Evolutionary conservation across 1,140 invertebrate species (phyloP), one percentile per base, ranked within the genome.

Genomic region (Lordiphosa stackelbergi): DNA sequence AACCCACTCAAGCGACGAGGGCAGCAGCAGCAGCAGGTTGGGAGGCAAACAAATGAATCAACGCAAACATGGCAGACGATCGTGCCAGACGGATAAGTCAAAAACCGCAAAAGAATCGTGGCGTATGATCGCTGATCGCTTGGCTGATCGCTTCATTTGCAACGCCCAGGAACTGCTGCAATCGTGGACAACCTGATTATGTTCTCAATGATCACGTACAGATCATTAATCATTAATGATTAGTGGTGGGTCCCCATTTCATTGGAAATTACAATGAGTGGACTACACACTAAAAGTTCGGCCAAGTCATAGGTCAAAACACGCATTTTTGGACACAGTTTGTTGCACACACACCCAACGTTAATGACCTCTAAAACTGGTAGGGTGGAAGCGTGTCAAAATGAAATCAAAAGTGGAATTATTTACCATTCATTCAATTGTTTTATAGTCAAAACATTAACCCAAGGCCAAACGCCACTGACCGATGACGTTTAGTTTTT

Each of bases 141-240:
- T 59, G 70, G 31, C 24, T 37, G 57, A 51, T 54, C 68, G 16
- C 4, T 47, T 31, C 57, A 22, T 22, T 41, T 36, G 48, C 16
- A 48, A 57, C 64, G 75, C 75, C 75, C 75, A 83, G 77, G 77
- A 81, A 77, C 77, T 70, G 74, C 66, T 57, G 77, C 77, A 83
- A 81, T 83, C 70, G 28, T 31, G 28, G 51, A 12, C n/a, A 36
- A 45, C 24, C 38, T 55, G 52, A 40, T 52, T 55, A 42, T 57
- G 71, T 57, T 42, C 55, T 40, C 41, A 24, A 34, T 47, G 53
- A 58, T 75, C 77, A 83, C 77, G 78, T 78, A 40, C 31, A 13
- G 46, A 34, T 59, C 46, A 59, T 53, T 60, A 37, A 31, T 51
- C 61, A 57, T 49, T 51, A 22, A 37, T 51, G 28, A 31, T 41